Evolutionary conservation across 1,140 invertebrate species (phyloP), one percentile per base, ranked within the genome.

Genomic region (Macrobrachium rosenbergii): DNA sequence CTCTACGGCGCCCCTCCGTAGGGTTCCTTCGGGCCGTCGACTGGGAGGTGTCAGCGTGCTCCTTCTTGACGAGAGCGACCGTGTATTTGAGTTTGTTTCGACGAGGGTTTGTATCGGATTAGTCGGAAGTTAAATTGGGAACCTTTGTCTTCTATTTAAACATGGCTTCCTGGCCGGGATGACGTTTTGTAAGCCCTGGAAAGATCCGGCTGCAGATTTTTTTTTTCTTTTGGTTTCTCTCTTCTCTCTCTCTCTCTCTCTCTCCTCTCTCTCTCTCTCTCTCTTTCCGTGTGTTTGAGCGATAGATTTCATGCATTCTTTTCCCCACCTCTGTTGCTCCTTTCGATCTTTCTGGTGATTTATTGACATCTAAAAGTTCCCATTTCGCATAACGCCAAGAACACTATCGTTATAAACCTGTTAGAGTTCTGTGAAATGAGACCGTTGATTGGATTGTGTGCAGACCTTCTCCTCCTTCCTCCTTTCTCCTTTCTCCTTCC

Each of bases 121-220:
- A 88, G 86, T 82, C 80, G 59, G 78, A 83, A 88, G 86, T 88
- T 88, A 88, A 88, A 88, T 88, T 88, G 86, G 86, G 73, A 88
- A 88, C 86, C 86, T 88, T 88, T 88, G 86, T 88, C 80, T 88
- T 80, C 81, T 88, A 83, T 88, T 88, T 88, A 88, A 88, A 88
- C 86, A 88, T 83, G 86, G 84, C 84, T 87, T 87, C 84, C 84
- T 79, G 84, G 80, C 79, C 69, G 78, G 84, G 81, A 81, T 81
- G 59, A 69, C 81, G 78, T 80, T 72, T 87, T 87, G 84, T 87
- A 79, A 82, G 81, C 84, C 81, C 84, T 76, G 84, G 84, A 87
- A 87, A 87, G 84, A 88, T 88, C 81, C 86, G 81, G 63, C 80
- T 77, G 73, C 69, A 21, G 52, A 52, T 52, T 52, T 52, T 52